Conservation (phyloP, 1,140 invertebrate species). For the Rhynchophorus ferrugineus region DNA sequence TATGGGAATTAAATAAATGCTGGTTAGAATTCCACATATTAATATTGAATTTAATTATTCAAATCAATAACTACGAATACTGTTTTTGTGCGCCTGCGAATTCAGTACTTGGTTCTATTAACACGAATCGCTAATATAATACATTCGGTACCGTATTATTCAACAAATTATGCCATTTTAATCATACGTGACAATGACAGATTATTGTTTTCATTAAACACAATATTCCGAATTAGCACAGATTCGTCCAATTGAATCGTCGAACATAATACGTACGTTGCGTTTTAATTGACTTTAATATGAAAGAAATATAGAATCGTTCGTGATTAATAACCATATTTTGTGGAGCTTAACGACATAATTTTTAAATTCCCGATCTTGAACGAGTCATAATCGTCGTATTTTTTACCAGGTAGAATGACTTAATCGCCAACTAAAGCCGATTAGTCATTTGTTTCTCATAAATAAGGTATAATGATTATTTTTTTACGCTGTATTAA, state of each 20-base stretch:
- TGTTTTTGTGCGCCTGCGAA: background rate
- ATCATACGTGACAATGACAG: background rate
- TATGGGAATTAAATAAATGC: no score
- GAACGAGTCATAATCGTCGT: background rate
- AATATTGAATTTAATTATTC: background rate
- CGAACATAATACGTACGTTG: no score
- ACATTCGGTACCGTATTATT: background rate
- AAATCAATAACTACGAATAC: background rate
- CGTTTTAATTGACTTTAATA: no score
- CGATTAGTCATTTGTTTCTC: background rate
- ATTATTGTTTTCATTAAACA: background rate
- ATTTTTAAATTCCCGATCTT: no score
- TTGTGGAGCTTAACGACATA: no score
- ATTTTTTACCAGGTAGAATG: background rate
- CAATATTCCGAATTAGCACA: background rate
- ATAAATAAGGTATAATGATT: no score
- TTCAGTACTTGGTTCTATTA: background rate
- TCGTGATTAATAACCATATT: no score
- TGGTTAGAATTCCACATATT: background rate
- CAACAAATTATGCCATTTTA: background rate
- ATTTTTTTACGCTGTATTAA: no score
- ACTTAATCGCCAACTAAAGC: background rate
- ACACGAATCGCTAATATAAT: background rate
- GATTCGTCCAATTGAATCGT: background rate
- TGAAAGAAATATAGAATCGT: no score